Evolutionary conservation across 2,113 vertebrate species (phyloP), one percentile per base, ranked within the genome.

Genomic region (Bubo scandiacus): DNA sequence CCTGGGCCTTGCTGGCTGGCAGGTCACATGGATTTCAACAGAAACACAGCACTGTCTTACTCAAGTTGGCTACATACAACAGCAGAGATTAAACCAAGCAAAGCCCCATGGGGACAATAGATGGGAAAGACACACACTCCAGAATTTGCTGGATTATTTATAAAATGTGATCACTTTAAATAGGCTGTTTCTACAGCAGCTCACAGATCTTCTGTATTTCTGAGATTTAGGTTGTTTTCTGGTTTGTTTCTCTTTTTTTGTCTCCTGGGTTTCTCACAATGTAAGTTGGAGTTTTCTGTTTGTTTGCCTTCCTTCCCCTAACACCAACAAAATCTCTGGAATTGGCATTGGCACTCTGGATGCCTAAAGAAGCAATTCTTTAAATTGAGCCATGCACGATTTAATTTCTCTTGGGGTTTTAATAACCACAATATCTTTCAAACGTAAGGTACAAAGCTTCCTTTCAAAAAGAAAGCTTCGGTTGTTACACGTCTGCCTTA

Each of bases 131-230:
- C 23, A 75, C 29, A 81, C 12, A 42, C 6, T 70, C 10, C 71
- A 72, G 43, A 78, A 94, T 86, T 54, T 77, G 51, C 58, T 54
- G 73, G 82, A 70, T 95, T 91, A 89, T 90, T 98, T 97, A 91
- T 94, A 93, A 81, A 62, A 91, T 19, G 40, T n/a, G 66, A 93
- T 87, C 81, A 74, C 77, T 96, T 97, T 91, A 95, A 96, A 85
- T 5, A 51, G 30, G 74, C 43, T 89, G 18, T 92, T 97, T 96
- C 90, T 94, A 65, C 63, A 93, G 75, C 34, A 94, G 87, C 74
- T 86, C 54, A 77, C 5, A 8, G 43, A 77, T 81, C 65, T 92
- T 89, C 57, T 71, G 21, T 45, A 36, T 52, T 88, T 91, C 67
- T 84, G 59, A 26, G 32, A 55, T 43, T 83, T 23, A 6, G 22